These are phyloP conservation scores for Tachycineta bicolor DNA, from an alignment of 2,113 vertebrate species.

Conservation along the genomic window DNA sequence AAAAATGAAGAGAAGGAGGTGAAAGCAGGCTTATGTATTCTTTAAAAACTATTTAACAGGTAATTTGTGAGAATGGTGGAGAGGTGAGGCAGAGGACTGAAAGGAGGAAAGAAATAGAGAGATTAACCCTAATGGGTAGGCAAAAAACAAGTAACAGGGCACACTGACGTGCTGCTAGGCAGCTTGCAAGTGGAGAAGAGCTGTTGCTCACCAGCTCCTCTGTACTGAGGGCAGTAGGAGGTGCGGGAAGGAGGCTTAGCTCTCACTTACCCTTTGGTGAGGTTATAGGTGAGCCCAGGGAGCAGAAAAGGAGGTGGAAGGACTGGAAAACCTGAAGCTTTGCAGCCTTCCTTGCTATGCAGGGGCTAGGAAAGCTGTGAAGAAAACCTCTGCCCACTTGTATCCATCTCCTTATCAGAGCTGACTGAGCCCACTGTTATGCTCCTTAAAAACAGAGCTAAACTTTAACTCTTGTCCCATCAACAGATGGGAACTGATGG, in stretches of 20 bases:
- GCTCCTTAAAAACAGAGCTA: neutral
- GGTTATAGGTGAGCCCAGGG: neutral
- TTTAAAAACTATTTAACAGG: neutral
- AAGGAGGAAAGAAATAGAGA: neutral
- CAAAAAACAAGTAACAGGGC: neutral
- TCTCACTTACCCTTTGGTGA: neutral
- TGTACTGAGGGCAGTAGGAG: neutral
- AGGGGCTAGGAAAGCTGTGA: neutral
- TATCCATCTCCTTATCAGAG: neutral
- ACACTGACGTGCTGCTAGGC: rapidly evolving
- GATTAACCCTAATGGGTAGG: neutral
- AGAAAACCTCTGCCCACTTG: neutral
- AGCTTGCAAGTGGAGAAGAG: neutral
- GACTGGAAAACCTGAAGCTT: neutral
- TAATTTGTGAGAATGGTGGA: neutral
- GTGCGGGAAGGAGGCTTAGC: too few relatives aligned
- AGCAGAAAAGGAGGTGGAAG: neutral
- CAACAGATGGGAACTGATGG: neutral
- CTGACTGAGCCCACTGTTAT: neutral
- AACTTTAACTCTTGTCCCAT: neutral
- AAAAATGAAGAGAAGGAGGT: neutral
- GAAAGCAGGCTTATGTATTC: neutral
- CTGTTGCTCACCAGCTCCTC: neutral
- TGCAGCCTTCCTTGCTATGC: neutral
- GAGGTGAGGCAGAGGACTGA: neutral